Base-by-base conservation (phyloP, 2,797 vertebrate genomes). In the Sebastes minor region DNA sequence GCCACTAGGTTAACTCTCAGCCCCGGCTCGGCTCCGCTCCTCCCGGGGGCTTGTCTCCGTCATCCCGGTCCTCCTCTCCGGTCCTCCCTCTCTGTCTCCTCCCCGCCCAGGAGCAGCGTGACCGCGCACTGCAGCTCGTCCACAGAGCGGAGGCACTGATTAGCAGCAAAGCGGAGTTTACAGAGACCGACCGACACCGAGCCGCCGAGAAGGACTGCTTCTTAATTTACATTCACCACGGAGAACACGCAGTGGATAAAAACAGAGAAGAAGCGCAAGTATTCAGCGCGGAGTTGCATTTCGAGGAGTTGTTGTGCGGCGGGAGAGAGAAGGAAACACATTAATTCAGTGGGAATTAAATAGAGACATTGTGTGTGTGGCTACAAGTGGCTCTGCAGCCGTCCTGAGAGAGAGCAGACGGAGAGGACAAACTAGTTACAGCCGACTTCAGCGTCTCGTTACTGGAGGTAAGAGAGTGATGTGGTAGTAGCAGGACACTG, bases 61-160 rank as follows among this genome's bases (percentile, higher is more conserved):
- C 35, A 38, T 38, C 12, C 35, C 35, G 35, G 35, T 38, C 35
- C 35, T 38, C 68, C 57, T 30, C 18, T 52, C 14, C 38, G 53
- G 68, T 6, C 55, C 11, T n/a, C 25, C 64, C 32, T 62, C 73
- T 11, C 38, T 7, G 4, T 56, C 27, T 32, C 76, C 42, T 78
- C 90, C 73, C 88, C 92, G 82, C 86, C 92, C 87, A 78, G 52
- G 49, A 62, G 60, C 75, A 5, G 62, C 87, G 87, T 81, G 94
- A 84, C 85, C 95, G 95, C 94, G 94, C 94, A 85, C 74, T 1
- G 53, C 9, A 22, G 84, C 89, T 87, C 85, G 92, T 55, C 20
- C 73, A 57, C 69, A 64, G 83, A 94, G 93, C 66, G 87, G 92
- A 86, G 81, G 93, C 95, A 94, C 91, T 95, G 95, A 95, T 96